These are phyloP conservation scores for Peribatodes rhomboidaria DNA, from an alignment of 2,888 invertebrate species.

Conservation along the genomic window DNA sequence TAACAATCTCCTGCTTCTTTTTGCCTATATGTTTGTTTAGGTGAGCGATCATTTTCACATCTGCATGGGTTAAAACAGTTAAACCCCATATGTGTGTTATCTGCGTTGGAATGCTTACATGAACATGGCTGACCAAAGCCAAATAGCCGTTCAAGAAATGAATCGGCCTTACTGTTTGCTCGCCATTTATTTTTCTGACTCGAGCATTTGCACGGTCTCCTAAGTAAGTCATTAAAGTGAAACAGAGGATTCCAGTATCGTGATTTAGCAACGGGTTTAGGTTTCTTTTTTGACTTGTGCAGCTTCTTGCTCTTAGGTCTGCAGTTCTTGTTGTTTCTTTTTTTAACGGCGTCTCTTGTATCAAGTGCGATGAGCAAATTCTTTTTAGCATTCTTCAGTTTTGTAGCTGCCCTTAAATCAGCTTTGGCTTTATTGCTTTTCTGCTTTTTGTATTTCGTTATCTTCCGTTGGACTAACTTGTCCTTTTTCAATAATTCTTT, in stretches of 20 bases:
- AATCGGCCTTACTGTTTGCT: conserved; percentile 13
- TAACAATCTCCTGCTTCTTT: conserved; percentile 59
- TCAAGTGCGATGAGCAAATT: conserved; percentile 47
- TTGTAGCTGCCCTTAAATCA: conserved; percentile 52
- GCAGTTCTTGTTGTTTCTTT: conserved; percentile 17
- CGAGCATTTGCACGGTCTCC: conserved; percentile 25
- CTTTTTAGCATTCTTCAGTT: conserved; percentile 55
- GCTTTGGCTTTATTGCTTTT: conserved; percentile 48
- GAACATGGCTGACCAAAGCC: conserved; percentile 21
- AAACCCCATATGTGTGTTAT: not conserved
- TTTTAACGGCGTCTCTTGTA: conserved; percentile 43
- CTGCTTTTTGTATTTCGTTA: conserved; percentile 37
- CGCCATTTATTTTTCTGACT: conserved; percentile 22
- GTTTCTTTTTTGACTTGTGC: conserved; percentile 22
- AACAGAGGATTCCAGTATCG: conserved; percentile 19
- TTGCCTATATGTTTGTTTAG: conserved; percentile 35
- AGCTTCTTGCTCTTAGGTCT: conserved; percentile 13
- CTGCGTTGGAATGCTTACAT: conserved; percentile 11
- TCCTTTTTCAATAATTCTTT: conserved; percentile 52
- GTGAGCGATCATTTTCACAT: conserved; percentile 4
- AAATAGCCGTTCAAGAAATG: conserved; percentile 38
- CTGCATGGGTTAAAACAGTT: conserved; percentile 11
- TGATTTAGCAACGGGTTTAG: conserved; percentile 3
- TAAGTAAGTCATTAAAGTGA: conserved; percentile 31
- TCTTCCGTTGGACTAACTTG: conserved; percentile 45